Conservation (phyloP, 2,888 invertebrate species). For the Anthophora plumipes region DNA sequence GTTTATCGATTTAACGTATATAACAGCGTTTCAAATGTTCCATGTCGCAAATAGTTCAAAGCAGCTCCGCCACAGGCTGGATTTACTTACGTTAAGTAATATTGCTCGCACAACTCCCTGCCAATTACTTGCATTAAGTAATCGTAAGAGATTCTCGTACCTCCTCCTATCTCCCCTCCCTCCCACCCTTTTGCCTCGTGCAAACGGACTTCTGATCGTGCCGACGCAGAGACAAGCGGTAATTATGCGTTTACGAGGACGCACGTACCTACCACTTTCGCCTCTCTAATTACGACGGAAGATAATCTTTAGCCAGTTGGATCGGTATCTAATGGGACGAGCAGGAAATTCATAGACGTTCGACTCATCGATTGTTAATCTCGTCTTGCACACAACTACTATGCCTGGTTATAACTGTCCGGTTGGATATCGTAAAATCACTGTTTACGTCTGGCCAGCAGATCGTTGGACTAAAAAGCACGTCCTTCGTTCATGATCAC, state of each 20-base stretch:
- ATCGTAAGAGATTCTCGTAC: constrained; percentile 66
- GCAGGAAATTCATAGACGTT: constrained; percentile 57
- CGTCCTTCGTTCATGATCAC: constrained; percentile 13
- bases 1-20: constrained; percentile 68
- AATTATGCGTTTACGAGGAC: constrained; percentile 74
- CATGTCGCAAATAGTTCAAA: constrained; percentile 58
- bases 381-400: not conserved
- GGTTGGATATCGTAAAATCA: constrained; percentile 40
- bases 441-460: constrained; percentile 38
- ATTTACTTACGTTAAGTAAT: constrained; percentile 67
- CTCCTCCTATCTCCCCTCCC: not conserved
- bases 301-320: constrained; percentile 53
- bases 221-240: constrained; percentile 70
- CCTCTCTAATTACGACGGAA: constrained; percentile 71
- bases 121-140: constrained; percentile 73
- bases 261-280: constrained; percentile 66
- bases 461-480: constrained; percentile 3
- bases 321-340: constrained; percentile 59
- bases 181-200: not conserved
- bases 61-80: constrained; percentile 29
- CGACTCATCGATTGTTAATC: constrained; percentile 57
- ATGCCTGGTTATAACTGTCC: not conserved
- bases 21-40: constrained; percentile 55
- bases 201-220: constrained; percentile 69
- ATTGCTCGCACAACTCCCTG: constrained; percentile 62